Evolutionary conservation across 1,140 invertebrate genomes (phyloP).

Genomic region (Bombus fervidus): DNA sequence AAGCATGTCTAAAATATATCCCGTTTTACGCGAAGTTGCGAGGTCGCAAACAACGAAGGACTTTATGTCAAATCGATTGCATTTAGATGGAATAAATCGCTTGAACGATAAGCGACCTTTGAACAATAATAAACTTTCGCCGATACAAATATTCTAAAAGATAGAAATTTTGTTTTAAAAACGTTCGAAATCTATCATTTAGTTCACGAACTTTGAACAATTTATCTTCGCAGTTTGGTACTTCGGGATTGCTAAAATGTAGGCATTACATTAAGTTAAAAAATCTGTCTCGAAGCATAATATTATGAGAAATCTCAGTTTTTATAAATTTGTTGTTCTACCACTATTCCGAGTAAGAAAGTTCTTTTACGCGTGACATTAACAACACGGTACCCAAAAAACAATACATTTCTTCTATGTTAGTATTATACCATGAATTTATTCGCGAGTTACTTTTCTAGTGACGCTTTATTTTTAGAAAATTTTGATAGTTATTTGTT

Average conservation of each 20-base stretch:
- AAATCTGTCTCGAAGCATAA: neutral
- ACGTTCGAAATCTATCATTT: conserved; percentile 21
- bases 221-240: conserved; percentile 30
- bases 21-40: conserved; percentile 58
- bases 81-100: conserved; percentile 68
- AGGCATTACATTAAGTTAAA: conserved; percentile 1
- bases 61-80: conserved; percentile 64
- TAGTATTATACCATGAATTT: neutral
- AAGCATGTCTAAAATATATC: conserved; percentile 71
- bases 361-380: conserved; percentile 28
- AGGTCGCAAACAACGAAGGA: conserved; percentile 58
- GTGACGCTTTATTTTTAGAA: neutral
- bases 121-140: conserved; percentile 62
- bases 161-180: conserved; percentile 49
- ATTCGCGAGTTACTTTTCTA: neutral
- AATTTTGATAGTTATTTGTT: neutral
- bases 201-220: conserved; percentile 43
- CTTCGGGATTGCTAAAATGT: conserved; percentile 55
- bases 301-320: neutral
- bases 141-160: conserved; percentile 60
- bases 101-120: conserved; percentile 65
- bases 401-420: neutral
- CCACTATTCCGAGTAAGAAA: conserved; percentile 57
- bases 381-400: neutral
- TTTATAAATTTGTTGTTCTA: neutral